These are phyloP conservation scores for Agrotis ipsilon DNA, from an alignment of 2,888 invertebrate species.

Conservation along the genomic window DNA sequence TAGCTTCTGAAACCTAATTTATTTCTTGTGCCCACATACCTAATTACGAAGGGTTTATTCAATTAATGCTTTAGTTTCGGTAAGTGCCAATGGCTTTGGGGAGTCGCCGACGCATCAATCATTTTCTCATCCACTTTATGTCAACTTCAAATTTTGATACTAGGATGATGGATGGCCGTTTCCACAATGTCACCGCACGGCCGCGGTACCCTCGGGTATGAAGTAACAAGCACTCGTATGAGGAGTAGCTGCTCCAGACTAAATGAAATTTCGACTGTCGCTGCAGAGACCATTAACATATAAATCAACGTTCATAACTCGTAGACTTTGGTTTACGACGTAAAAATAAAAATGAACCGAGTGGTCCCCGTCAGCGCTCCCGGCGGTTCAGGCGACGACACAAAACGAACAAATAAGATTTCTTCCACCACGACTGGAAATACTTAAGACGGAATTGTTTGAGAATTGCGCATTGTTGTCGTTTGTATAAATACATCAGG, in stretches of 20 bases:
- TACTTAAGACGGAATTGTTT: slow-evolving; percentile 80
- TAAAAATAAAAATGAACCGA: slow-evolving; percentile 79
- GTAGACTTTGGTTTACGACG: slow-evolving; percentile 78
- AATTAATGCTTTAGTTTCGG: slow-evolving; percentile 77
- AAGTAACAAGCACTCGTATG: slow-evolving; percentile 55
- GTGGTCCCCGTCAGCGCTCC: slow-evolving; percentile 77
- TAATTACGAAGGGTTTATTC: slow-evolving; percentile 69
- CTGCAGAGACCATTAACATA: slow-evolving; percentile 72
- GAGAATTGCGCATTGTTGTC: slow-evolving; percentile 80
- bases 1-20: slow-evolving; percentile 34
- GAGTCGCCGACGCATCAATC: slow-evolving; percentile 86
- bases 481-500: slow-evolving; percentile 72
- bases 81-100: slow-evolving; percentile 72
- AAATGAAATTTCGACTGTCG: slow-evolving; percentile 64
- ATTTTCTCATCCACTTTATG: slow-evolving; percentile 89
- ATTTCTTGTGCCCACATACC: slow-evolving; percentile 54
- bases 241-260: slow-evolving; percentile 54
- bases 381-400: slow-evolving; percentile 80
- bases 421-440: slow-evolving; percentile 79
- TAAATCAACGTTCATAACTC: slow-evolving; percentile 82
- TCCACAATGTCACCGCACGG: slow-evolving; percentile 71
- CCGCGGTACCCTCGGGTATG: slow-evolving; percentile 64
- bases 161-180: slow-evolving; percentile 85
- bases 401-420: slow-evolving; percentile 85
- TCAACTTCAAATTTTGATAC: slow-evolving; percentile 90